Conservation (phyloP, 2,797 vertebrate species). For the Emys orbicularis region DNA sequence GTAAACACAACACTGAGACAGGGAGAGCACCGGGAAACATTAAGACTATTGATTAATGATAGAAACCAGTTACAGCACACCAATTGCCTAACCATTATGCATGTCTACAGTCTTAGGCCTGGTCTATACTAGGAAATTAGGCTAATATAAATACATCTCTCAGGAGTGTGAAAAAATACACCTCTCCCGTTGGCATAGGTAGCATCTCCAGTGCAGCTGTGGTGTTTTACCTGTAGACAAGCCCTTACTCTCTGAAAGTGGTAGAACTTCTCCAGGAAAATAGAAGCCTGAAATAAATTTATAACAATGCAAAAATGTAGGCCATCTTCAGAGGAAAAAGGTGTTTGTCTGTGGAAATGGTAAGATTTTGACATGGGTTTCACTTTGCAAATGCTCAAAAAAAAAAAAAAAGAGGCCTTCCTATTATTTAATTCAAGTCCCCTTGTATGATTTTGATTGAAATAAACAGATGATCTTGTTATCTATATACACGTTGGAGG, state of each 20-base stretch:
- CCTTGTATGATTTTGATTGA: conserved; percentile 50
- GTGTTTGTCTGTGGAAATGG: background rate
- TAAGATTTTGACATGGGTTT: background rate
- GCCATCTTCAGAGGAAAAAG: background rate
- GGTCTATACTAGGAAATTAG: no score
- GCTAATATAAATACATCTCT: no score
- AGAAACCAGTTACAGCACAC: background rate
- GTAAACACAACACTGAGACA: fast-evolving
- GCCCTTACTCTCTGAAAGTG: background rate
- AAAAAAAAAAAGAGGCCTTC: background rate
- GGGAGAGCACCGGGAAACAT: background rate
- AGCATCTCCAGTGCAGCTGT: no score
- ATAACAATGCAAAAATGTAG: background rate
- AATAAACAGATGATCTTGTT: conserved; percentile 48
- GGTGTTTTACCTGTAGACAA: no score
- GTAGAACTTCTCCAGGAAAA: background rate
- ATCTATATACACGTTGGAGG: conserved; percentile 34
- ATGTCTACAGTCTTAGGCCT: background rate
- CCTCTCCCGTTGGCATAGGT: no score
- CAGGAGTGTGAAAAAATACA: no score
- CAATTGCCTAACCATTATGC: background rate
- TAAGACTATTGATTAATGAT: background rate
- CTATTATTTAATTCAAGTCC: conserved; percentile 43
- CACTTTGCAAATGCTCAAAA: background rate
- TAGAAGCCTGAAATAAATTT: background rate